These are phyloP conservation scores for Lasioglossum baleicum DNA, from an alignment of 1,140 invertebrate genomes.

Conservation along the genomic window DNA sequence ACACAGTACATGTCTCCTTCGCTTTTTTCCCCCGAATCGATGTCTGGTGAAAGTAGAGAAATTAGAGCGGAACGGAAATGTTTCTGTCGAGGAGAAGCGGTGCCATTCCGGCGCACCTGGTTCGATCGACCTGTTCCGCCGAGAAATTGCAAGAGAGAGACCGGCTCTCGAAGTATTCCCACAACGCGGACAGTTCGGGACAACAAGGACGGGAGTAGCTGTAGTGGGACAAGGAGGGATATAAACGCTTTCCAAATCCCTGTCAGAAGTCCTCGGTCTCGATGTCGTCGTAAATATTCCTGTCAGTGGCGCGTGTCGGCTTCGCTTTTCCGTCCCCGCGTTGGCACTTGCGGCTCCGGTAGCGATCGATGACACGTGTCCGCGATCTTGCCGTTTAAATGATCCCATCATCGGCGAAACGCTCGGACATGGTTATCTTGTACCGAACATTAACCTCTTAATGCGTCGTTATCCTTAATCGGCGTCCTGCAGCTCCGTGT, in stretches of 20 bases:
- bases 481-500: no score
- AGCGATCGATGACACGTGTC: background rate
- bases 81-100: slow-evolving; percentile 20
- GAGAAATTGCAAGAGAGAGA: slow-evolving; percentile 5
- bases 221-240: background rate
- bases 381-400: background rate
- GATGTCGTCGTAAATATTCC: background rate
- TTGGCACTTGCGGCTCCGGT: background rate
- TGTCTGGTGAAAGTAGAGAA: slow-evolving; percentile 53
- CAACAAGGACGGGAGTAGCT: no score
- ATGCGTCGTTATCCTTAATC: no score
- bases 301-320: background rate
- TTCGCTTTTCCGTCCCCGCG: background rate
- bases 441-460: no score
- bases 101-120: background rate
- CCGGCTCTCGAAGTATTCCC: background rate
- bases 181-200: no score
- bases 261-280: background rate
- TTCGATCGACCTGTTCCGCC: slow-evolving; percentile 34
- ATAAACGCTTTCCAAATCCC: slow-evolving; percentile 1
- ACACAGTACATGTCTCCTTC: background rate
- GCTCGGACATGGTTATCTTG: no score
- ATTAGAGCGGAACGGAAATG: slow-evolving; percentile 58
- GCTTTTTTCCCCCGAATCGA: slow-evolving; percentile 21
- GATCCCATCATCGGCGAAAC: background rate